Evolutionary conservation across 1,140 invertebrate genomes (phyloP).

Genomic region (Andricus grossulariae): DNA sequence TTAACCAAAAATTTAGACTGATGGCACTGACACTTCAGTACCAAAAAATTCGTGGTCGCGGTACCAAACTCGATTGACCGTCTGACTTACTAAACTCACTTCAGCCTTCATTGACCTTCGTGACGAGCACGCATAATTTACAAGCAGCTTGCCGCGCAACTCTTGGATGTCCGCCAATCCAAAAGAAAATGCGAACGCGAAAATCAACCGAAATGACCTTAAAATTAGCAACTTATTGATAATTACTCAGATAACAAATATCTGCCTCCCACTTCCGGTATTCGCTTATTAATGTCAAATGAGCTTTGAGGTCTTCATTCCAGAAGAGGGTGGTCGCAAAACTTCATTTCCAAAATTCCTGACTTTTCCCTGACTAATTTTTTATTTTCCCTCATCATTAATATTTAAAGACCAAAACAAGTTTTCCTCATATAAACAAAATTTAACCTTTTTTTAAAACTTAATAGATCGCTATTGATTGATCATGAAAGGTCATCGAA

Average conservation of each 20-base stretch:
- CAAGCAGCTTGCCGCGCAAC: slow-evolving; percentile 57
- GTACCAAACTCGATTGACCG: slow-evolving; percentile 49
- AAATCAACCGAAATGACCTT: slow-evolving; percentile 57
- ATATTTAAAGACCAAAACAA: no score
- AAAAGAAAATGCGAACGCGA: slow-evolving; percentile 45
- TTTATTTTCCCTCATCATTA: no score
- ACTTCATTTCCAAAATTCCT: no score
- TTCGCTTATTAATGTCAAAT: no score
- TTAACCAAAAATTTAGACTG: slow-evolving; percentile 31
- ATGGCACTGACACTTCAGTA: not conserved
- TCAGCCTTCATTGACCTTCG: slow-evolving; percentile 67
- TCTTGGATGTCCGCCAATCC: slow-evolving; percentile 66
- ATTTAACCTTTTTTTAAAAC: no score
- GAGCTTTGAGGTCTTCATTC: no score
- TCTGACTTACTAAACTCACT: slow-evolving; percentile 62
- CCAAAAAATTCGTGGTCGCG: slow-evolving; percentile 3
- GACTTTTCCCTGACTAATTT: no score
- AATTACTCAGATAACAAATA: slow-evolving; percentile 53
- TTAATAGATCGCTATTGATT: no score
- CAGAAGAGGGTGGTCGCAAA: no score
- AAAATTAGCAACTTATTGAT: slow-evolving; percentile 67
- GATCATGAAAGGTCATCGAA: no score
- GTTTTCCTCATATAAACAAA: no score
- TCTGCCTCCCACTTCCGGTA: not conserved
- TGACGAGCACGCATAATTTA: slow-evolving; percentile 61